Percentiles rank a stretch among this genome's conserved stretches.
phyloP scores from a whole-genome alignment of 2,888 invertebrate genomes.

The Diadegma fenestrale region DNA sequence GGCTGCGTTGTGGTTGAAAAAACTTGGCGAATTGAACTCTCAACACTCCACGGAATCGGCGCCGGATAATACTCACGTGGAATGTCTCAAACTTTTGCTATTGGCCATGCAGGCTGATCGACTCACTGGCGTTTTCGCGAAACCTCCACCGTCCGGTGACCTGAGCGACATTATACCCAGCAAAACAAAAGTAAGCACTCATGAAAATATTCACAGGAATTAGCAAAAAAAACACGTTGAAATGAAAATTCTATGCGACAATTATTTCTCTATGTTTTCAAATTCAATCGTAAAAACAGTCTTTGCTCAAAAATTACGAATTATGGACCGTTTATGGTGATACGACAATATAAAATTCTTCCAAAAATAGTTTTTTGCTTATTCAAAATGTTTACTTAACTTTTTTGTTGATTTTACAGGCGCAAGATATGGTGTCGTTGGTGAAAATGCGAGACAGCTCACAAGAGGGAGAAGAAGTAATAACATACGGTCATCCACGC shows the following conservation, averaged over 20 bases:
- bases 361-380: too few relatives aligned
- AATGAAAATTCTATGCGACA: neutral
- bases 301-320: neutral
- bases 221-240: neutral
- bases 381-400: too few relatives aligned
- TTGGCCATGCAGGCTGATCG: constrained; percentile 84
- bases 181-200: neutral
- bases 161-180: constrained; percentile 71
- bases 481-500: constrained; percentile 43
- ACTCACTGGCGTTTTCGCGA: constrained; percentile 84
- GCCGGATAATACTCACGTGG: constrained; percentile 79
- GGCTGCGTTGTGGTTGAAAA: constrained; percentile 85
- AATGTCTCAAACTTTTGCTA: constrained; percentile 85
- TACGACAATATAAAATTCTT: neutral
- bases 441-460: constrained; percentile 47
- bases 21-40: constrained; percentile 75
- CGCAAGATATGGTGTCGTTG: constrained; percentile 67
- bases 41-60: constrained; percentile 3
- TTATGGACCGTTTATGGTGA: neutral
- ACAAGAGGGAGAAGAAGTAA: neutral
- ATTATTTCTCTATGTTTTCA: neutral
- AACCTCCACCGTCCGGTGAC: constrained; percentile 80
- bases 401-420: constrained; percentile 51
- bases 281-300: neutral
- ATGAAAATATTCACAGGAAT: neutral